Base-by-base conservation (phyloP, 2,888 invertebrate species). In the Ochropacha duplaris region DNA sequence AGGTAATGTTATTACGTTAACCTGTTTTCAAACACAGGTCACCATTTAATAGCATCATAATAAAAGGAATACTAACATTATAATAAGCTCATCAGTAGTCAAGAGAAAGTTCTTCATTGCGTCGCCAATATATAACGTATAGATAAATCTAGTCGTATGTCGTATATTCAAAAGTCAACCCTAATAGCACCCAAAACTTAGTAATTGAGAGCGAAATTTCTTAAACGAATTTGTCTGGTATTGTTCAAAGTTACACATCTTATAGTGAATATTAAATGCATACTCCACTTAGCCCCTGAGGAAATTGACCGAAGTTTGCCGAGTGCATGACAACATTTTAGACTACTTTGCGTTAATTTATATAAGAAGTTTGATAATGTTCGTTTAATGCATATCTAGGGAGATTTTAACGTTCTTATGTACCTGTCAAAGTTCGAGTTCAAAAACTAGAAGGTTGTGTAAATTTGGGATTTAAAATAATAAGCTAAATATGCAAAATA, bases 221-320 rank as follows among this genome's bases (percentile, higher is more conserved):
- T 61, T 55, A 59, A 57, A 54, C 57, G 58, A 62, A 64, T 62
- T 64, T 58, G 61, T 64, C 50, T 59, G 51, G 49, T 60, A 58
- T 68, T 61, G 54, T 59, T 58, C 59, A 31, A 67, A 67, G 56
- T 64, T 69, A 60, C 54, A 59, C 57, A 54, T 50, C 51, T 50
- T 54, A 54, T 26, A 36, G 55, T 26, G 36, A 55, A 54, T 51
- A 51, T 16, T 50, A 54, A 31, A 54, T 59, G 49, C 52, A 57
- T 22, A 12, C 34, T 16, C 52, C 44, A 49, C 50, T 51, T 51
- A 58, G 56, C 62, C 75, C 71, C 61, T 55, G 49, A 74, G 75
- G 76, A 72, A 75, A 77, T 72, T 70, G 61, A 62, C 61, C 61
- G 57, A 79, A 80, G 67, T 81, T 76, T 55, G 59, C 31, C 60